A percentile compares a stretch with the other conserved stretches of the same genome.
Conservation (phyloP, 2,113 vertebrate genomes). For the Xenopus laevis region DNA sequence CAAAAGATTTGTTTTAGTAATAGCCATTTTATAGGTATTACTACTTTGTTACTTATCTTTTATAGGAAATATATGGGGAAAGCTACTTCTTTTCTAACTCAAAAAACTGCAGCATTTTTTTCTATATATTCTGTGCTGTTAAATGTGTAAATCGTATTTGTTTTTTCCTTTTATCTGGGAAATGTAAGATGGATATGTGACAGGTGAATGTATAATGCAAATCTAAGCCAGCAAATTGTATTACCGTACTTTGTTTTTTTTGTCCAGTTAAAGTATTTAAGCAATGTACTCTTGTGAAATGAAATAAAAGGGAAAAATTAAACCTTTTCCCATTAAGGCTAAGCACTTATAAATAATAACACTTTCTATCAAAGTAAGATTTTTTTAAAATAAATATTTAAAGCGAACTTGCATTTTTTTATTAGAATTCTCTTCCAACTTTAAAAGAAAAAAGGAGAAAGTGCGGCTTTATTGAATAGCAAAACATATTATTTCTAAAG, state of each 20-base stretch:
- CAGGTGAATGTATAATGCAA: slow-evolving; percentile 94
- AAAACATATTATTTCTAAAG: background rate
- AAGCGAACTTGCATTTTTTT: slow-evolving; percentile 42
- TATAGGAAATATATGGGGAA: slow-evolving; percentile 72
- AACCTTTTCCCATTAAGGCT: slow-evolving; percentile 30
- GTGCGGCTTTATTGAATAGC: no score
- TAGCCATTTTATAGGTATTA: slow-evolving; percentile 81
- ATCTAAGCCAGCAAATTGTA: slow-evolving; percentile 68
- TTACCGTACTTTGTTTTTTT: background rate
- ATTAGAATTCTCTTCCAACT: slow-evolving; percentile 1
- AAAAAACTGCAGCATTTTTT: slow-evolving; percentile 62
- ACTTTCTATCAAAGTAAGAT: slow-evolving; percentile 52
- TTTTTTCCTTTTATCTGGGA: slow-evolving; percentile 30
- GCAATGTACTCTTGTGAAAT: slow-evolving; percentile 33
- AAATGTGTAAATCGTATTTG: slow-evolving; percentile 47
- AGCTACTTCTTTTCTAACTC: slow-evolving; percentile 71
- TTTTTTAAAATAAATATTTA: slow-evolving; percentile 46
- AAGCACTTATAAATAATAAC: slow-evolving; percentile 21
- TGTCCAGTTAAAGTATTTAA: slow-evolving; percentile 33
- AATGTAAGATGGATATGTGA: slow-evolving; percentile 61
- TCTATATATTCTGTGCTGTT: slow-evolving; percentile 59
- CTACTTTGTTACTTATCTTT: slow-evolving; percentile 80
- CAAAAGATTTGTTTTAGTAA: slow-evolving; percentile 86
- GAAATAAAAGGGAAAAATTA: slow-evolving; percentile 12
- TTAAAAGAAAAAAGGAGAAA: background rate